phyloP scores from a whole-genome alignment of 2,797 vertebrate genomes.

The Meriones psammophilus region DNA sequence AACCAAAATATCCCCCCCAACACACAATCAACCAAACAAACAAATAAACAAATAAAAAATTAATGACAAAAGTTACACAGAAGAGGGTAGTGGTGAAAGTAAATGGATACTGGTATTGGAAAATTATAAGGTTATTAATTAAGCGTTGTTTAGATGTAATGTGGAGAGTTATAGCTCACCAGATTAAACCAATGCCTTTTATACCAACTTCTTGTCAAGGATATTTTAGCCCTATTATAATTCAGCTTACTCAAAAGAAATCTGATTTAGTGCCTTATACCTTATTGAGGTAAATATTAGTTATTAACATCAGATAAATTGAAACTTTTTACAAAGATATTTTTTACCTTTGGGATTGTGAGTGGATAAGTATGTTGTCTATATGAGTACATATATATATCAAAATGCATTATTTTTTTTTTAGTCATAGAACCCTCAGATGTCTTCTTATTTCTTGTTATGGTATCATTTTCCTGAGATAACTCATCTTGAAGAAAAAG shows the following conservation, averaged over 20 bases:
- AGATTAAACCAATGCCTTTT: background rate
- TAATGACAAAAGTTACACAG: background rate
- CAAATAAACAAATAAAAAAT: background rate
- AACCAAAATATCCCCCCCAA: background rate
- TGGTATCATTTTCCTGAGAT: background rate
- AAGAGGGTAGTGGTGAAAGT: background rate
- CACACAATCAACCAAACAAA: background rate
- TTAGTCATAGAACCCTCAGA: too few species aligned
- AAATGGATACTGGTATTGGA: background rate
- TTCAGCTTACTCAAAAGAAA: constrained; percentile 7
- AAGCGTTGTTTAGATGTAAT: background rate
- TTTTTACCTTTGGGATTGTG: background rate
- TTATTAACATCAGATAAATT: constrained; percentile 1
- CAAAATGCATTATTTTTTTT: too few species aligned
- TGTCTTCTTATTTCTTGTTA: background rate
- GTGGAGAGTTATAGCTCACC: background rate
- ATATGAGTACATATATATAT: background rate
- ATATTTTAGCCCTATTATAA: background rate
- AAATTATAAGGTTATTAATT: constrained; percentile 6
- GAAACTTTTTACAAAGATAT: background rate
- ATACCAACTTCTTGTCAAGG: background rate
- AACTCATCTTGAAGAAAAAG: constrained; percentile 14
- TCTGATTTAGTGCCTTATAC: background rate
- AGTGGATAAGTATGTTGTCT: background rate
- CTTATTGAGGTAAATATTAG: background rate